Conservation (phyloP, 2,888 invertebrate genomes). For the Amiota communis region DNA sequence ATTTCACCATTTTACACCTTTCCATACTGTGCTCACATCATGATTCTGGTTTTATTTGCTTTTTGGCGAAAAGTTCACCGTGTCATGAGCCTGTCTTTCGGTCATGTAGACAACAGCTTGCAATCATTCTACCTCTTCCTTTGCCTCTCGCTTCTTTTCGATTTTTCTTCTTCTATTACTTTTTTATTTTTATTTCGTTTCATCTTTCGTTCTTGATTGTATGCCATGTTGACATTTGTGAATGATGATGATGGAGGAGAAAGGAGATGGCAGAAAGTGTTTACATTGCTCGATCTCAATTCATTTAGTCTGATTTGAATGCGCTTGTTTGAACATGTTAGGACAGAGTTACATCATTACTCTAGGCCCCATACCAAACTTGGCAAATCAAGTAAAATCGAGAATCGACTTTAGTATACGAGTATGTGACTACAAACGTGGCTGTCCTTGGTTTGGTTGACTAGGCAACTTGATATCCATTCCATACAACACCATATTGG, state of each 20-base stretch:
- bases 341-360: conserved; percentile 11
- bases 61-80: conserved; percentile 60
- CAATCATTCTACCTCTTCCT: neutral
- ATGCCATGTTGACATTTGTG: conserved; percentile 58
- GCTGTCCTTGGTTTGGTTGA: neutral
- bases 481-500: conserved; percentile 41
- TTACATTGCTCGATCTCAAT: neutral
- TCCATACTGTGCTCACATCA: neutral
- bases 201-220: neutral
- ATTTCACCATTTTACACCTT: conserved; percentile 12
- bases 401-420: too few relatives aligned
- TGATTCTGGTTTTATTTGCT: conserved; percentile 55
- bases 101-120: conserved; percentile 10
- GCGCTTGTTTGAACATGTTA: conserved; percentile 22
- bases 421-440: too few relatives aligned
- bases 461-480: neutral
- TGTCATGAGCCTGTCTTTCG: conserved; percentile 45
- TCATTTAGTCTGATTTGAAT: conserved; percentile 12
- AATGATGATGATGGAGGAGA: neutral
- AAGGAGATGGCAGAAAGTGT: conserved; percentile 1
- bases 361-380: neutral
- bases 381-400: too few relatives aligned
- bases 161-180: neutral
- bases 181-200: conserved; percentile 41
- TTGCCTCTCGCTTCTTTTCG: neutral